These are phyloP conservation scores for Coenobita brevimanus DNA, from an alignment of 1,140 invertebrate genomes.

Conservation along the genomic window DNA sequence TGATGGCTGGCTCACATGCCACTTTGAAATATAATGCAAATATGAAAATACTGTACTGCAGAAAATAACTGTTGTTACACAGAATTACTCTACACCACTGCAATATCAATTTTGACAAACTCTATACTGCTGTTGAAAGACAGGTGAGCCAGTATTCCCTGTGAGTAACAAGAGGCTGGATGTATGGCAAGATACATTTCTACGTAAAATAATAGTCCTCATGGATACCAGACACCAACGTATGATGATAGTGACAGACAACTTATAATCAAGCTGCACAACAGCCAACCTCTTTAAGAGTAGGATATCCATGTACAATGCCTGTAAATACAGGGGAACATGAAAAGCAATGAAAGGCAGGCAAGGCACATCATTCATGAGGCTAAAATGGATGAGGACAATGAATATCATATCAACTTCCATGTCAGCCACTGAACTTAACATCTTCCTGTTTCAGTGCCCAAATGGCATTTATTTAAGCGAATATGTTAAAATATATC, in stretches of 20 bases:
- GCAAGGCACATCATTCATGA: background rate
- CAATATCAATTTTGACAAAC: no score
- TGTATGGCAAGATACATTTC: no score
- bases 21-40: background rate
- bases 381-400: conserved; percentile 23
- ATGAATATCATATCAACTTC: conserved; percentile 8
- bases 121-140: background rate
- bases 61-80: background rate
- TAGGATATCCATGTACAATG: conserved; percentile 7
- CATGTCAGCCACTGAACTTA: conserved; percentile 12
- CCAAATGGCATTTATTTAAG: background rate
- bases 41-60: background rate
- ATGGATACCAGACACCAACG: no score
- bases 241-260: no score
- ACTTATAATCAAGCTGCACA: background rate
- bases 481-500: background rate
- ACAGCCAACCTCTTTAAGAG: conserved; percentile 27
- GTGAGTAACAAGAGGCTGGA: conserved; percentile 35
- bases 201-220: no score
- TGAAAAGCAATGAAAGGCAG: background rate
- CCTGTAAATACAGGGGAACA: conserved; percentile 9
- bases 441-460: background rate
- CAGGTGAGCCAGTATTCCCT: conserved; percentile 52
- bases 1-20: conserved; percentile 51
- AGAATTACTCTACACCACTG: no score